Evolutionary conservation across 1,140 invertebrate genomes (phyloP), one percentile per base, ranked within the genome.

Genomic region (Halyomorpha halys): DNA sequence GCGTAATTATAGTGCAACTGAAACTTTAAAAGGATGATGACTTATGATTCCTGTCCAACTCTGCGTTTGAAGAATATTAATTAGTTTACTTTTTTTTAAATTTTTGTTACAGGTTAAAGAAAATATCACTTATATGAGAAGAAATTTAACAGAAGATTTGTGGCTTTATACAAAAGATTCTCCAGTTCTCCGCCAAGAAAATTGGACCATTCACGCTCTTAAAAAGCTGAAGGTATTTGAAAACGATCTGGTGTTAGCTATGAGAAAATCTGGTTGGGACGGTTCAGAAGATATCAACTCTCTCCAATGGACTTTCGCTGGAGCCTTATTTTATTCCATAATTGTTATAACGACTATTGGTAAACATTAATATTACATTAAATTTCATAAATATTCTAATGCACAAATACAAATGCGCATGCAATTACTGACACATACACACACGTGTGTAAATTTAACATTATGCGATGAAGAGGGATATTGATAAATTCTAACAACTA

Each of bases 291-390:
- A 86, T 67, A 77, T 78, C 9, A 77, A 82, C 13, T 82, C 81
- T 67, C 83, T 86, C 60, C 90, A 93, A 72, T 94, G 91, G 91
- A 92, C 89, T 2, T 90, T 93, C 71, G 83, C 87, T 15, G 94
- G 93, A 2, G 88, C 92, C 1, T 81, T 97, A 4, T 94, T 97
- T 75, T 98, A 98, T 76, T 96, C 91, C 65, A 91, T 98, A 69
- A 97, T 97, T 70, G 93, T 97, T 56, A 97, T 97, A 71, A 97
- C 94, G 0, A 97, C 93, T 21, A 97, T 96, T 62, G 94, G 94
- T 94, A 73, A 84, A 82, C 6, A 39, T 11, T 39, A 11, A 1
- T 39, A 39, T 39, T 39, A 39, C 34, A 63, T 30, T 16, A 21
- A 23, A 21, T 47, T 19, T n/a, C n/a, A n/a, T n/a, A n/a, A n/a